Evolutionary conservation across 2,888 invertebrate genomes (phyloP).

Genomic region (Podabrus alpinus): DNA sequence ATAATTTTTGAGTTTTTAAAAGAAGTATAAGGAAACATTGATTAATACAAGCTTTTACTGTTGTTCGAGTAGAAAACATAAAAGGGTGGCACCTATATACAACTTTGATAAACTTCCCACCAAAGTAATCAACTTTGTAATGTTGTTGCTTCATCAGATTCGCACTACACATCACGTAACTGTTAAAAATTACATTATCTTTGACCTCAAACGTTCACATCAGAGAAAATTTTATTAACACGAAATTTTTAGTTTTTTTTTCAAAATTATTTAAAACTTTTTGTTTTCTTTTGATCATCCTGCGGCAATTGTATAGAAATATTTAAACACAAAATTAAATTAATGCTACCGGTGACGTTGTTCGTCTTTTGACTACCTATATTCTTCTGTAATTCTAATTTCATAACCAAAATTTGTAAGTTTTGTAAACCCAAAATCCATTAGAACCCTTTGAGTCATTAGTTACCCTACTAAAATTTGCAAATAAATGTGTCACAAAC

Average conservation of each 20-base stretch:
- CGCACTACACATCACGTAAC: constrained; percentile 20
- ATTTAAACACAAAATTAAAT: background rate
- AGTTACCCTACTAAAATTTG: background rate
- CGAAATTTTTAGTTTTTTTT: background rate
- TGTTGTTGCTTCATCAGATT: constrained; percentile 13
- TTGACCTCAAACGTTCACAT: constrained; percentile 9
- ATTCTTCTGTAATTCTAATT: background rate
- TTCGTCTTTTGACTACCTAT: background rate
- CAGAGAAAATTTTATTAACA: background rate
- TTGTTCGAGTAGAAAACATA: constrained; percentile 4
- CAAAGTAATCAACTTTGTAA: constrained; percentile 15
- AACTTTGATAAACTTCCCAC: constrained; percentile 13
- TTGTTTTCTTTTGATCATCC: background rate
- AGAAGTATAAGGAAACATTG: background rate
- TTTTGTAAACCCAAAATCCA: background rate
- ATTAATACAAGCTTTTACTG: constrained; percentile 3
- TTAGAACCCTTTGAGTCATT: background rate
- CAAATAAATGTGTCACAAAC: background rate
- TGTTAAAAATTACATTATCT: constrained; percentile 22
- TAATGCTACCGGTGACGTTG: background rate
- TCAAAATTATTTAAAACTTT: background rate
- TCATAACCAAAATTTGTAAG: background rate
- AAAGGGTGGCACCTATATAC: background rate
- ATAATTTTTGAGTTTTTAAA: background rate
- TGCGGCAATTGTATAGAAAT: background rate